These are phyloP conservation scores for Oceanodroma tethys DNA, from an alignment of 2,113 vertebrate species.

Conservation along the genomic window DNA sequence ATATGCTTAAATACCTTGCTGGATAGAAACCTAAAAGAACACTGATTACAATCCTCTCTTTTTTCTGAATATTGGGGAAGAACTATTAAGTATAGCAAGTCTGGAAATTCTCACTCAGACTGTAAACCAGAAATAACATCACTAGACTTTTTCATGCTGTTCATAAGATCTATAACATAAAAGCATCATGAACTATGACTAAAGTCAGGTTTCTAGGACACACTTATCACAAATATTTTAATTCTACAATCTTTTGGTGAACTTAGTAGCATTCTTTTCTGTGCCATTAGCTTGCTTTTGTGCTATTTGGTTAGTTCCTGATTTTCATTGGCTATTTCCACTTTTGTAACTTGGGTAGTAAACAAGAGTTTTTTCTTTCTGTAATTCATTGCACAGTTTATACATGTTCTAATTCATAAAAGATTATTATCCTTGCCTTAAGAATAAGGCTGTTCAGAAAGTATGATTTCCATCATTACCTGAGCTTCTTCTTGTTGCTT, in stretches of 20 bases:
- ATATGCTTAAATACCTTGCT: neutral
- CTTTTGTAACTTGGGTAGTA: neutral
- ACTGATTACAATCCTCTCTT: neutral
- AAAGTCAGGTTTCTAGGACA: neutral
- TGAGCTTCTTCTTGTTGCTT: constrained; percentile 90
- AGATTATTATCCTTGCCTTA: neutral
- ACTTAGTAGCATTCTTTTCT: neutral
- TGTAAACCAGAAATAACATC: neutral
- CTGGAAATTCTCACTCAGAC: neutral
- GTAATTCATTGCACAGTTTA: neutral
- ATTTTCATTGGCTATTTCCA: neutral
- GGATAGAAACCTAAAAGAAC: neutral
- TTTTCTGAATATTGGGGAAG: neutral
- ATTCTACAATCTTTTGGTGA: neutral
- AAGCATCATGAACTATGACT: neutral
- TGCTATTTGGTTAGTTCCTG: neutral
- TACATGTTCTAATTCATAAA: neutral
- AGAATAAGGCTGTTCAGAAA: neutral
- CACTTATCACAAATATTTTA: neutral
- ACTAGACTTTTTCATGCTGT: neutral
- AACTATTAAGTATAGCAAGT: neutral
- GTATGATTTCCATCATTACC: constrained; percentile 63
- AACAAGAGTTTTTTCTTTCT: neutral
- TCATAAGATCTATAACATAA: neutral
- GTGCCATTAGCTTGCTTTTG: neutral